Evolutionary conservation across 2,888 invertebrate genomes (phyloP), one percentile per base, ranked within the genome.

Genomic region (Tenthredo mesomela): DNA sequence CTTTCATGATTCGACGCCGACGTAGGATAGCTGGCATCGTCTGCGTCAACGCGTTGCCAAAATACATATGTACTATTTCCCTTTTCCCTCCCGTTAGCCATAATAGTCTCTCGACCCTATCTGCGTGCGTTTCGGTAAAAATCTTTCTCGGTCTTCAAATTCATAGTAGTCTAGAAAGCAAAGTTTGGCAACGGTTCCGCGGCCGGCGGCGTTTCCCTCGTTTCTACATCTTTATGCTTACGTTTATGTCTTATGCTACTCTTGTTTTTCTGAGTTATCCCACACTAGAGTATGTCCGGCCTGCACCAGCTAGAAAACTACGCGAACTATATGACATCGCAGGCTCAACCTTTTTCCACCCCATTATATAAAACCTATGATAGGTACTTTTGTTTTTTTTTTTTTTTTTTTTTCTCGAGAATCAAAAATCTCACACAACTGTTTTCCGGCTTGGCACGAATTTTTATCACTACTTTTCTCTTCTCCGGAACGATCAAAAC

Each of bases 1-100:
- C 85, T 87, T 87, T 87, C 87, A 84, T 85, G 87, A 82, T 88
- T 84, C 85, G 87, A 85, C 86, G 82, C 84, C 86, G 65, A 82
- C 84, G 33, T 75, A 25, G 78, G 10, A n/a, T 15, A 61, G 21
- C 84, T 87, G 86, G 85, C 86, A 87, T 58, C 29, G 54, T 58
- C 86, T 86, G 80, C 84, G 84, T 84, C 65, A 78, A 70, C 78
- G 82, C 78, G 85, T 84, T 88, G 87, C 87, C 86, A 88, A 87
- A 86, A 86, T 75, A 73, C 80, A 77, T 67, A 82, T 54, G 40
- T 77, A 47, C 58, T 21, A 9, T 61, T 77, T 33, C 54, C 77
- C 77, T 29, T 18, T 18, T 50, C 33, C n/a, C 54, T 29, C 29
- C 40, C n/a, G 40, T 29, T 21, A 21, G n/a, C 37, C 73, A 40